Conservation (phyloP, 2,797 vertebrate species). For the Acestrorhynchus altus region DNA sequence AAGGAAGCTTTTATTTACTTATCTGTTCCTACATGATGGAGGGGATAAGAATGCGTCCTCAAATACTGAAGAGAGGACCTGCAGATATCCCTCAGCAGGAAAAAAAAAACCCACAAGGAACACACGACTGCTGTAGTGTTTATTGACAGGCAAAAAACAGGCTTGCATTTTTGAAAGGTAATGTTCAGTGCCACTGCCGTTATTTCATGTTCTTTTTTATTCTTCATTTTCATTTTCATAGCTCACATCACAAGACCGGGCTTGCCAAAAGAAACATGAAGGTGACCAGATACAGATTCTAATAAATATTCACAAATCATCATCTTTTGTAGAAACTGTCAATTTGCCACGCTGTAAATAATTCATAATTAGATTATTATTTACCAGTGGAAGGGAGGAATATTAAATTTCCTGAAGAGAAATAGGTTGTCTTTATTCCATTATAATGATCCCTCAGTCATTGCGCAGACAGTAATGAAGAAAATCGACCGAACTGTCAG, state of each 20-base stretch:
- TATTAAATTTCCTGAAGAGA: conserved; percentile 25
- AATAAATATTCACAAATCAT: conserved; percentile 18
- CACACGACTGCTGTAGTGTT: neutral
- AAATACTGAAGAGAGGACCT: neutral
- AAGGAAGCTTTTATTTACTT: conserved; percentile 52
- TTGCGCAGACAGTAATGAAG: conserved; percentile 36
- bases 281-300: conserved; percentile 14
- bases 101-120: neutral
- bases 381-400: conserved; percentile 12
- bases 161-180: neutral
- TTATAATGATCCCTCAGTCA: conserved; percentile 10
- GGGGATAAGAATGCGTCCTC: conserved; percentile 10
- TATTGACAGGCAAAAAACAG: neutral
- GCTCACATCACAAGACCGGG: neutral
- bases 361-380: conserved; percentile 35
- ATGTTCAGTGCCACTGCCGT: neutral
- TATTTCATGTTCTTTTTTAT: neutral
- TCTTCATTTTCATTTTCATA: neutral
- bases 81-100: conserved; percentile 11
- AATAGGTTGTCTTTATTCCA: conserved; percentile 15
- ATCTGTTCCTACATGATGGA: conserved; percentile 24
- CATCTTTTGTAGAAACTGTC: neutral
- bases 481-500: conserved; percentile 45
- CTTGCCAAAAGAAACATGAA: neutral
- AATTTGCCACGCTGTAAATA: conserved; percentile 20